Base-by-base conservation (phyloP, 1,140 invertebrate genomes). In the Cydia strobilella region DNA sequence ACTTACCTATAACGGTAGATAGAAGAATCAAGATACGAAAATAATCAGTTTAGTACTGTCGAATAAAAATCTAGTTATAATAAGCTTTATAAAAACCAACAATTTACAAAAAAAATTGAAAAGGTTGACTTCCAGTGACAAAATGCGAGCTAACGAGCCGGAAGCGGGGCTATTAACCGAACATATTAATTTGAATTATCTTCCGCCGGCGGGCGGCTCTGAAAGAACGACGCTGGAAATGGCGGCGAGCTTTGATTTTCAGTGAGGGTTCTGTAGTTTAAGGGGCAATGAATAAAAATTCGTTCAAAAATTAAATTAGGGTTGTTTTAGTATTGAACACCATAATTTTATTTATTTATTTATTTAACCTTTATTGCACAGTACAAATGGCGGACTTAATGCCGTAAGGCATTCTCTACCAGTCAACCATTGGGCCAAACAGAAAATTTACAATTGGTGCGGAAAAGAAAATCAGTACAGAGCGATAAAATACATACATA, bases 181-280 rank as follows among this genome's bases (percentile, higher is more conserved):
- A 90, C 86, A 88, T 89, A 90, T 88, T 88, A 90, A 88, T 90
- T 88, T 85, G 85, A 86, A 87, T 83, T 82, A 85, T 83, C 77
- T 79, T 81, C 80, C 79, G 78, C 75, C 74, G 74, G 65, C 74
- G 77, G 74, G 79, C 72, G 66, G 75, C 31, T 74, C 83, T 79
- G 83, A 80, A 81, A 83, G 79, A 80, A 84, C 54, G 20, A 84
- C 54, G 54, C 54, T 59, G 20, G 65, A 62, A 72, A 82, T 79
- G 80, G 48, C 27, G 42, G 66, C 35, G 51, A 75, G 54, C 42
- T 82, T 84, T 85, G 80, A 87, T 85, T 84, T 84, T 86, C 78
- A 82, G 80, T 83, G 84, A 85, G 82, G 82, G 77, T 79, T 79
- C 83, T 77, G 76, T 75, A 66, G 42, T 25, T 51, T 63, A 23